Evolutionary conservation across 2,797 vertebrate genomes (phyloP).

Genomic region (Mallotus villosus): DNA sequence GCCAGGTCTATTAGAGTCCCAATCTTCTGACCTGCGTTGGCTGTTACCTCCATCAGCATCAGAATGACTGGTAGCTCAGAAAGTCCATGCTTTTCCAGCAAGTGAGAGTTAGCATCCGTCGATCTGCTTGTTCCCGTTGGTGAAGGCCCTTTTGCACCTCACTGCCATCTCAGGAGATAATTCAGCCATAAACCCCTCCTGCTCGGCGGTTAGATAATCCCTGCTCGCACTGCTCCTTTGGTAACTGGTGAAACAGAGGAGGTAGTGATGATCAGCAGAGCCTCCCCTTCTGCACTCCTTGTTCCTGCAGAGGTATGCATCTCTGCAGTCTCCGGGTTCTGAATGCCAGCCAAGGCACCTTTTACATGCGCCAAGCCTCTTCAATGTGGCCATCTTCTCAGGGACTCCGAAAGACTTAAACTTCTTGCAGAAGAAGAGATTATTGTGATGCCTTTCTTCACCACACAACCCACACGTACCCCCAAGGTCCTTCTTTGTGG

Average conservation of each 20-base stretch:
- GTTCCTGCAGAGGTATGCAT: constrained; percentile 9
- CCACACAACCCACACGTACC: constrained; percentile 1
- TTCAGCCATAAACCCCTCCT: no score
- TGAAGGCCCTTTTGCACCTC: no score
- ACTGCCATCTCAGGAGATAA: no score
- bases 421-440: not conserved
- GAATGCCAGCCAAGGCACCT: constrained; percentile 15
- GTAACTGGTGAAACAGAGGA: constrained; percentile 9
- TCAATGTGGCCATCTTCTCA: constrained; percentile 3
- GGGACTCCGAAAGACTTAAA: not conserved
- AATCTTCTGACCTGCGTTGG: no score
- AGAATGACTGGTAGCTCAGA: no score
- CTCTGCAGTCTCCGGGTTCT: not conserved
- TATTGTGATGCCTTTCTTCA: constrained; percentile 7
- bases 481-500: not conserved
- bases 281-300: constrained; percentile 5
- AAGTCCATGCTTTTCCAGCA: no score
- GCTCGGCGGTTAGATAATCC: constrained; percentile 12
- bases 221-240: constrained; percentile 13
- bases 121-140: no score
- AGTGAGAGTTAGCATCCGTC: no score
- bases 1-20: no score
- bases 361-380: constrained; percentile 22
- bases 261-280: constrained; percentile 11
- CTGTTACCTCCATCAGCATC: no score